Conservation (phyloP, 2,797 vertebrate genomes). For the Chanos chanos region DNA sequence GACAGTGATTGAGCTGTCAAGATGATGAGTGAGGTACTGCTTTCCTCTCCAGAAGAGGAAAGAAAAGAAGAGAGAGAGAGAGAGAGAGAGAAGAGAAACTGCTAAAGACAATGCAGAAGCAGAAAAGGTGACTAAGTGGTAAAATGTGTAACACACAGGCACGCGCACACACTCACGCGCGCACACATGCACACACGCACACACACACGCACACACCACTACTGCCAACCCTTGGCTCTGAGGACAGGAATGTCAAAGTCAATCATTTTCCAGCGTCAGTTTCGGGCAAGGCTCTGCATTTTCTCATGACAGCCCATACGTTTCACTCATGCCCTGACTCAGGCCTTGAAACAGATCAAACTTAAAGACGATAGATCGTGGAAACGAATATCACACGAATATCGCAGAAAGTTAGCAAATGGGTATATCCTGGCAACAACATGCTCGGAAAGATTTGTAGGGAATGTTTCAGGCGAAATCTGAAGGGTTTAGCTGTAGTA, state of each 20-base stretch:
- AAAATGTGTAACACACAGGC: slow-evolving; percentile 19
- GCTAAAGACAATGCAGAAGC: slow-evolving; percentile 34
- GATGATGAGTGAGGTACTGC: slow-evolving; percentile 78
- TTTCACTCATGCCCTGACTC: slow-evolving; percentile 56
- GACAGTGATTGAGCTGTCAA: slow-evolving; percentile 83
- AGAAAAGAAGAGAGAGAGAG: slow-evolving; percentile 21
- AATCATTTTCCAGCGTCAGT: slow-evolving; percentile 64
- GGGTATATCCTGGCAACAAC: no score
- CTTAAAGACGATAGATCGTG: slow-evolving; percentile 71
- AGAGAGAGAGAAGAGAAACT: slow-evolving; percentile 46
- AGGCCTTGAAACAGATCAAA: slow-evolving; percentile 64
- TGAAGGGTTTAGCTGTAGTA: no score
- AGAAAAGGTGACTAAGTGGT: slow-evolving; percentile 5
- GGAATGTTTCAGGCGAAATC: no score
- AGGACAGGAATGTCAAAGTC: slow-evolving; percentile 64
- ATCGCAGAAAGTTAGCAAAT: slow-evolving; percentile 67
- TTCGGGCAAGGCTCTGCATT: slow-evolving; percentile 70
- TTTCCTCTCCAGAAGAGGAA: slow-evolving; percentile 30
- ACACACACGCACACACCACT: slow-evolving; percentile 34
- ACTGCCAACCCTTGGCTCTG: slow-evolving; percentile 19
- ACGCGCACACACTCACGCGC: slow-evolving; percentile 27
- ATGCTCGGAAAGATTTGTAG: no score
- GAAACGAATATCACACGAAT: slow-evolving; percentile 39
- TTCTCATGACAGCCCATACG: slow-evolving; percentile 74
- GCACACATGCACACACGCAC: slow-evolving; percentile 33